Percentiles rank a stretch among this genome's conserved stretches.
Conservation (phyloP, 2,888 invertebrate species). For the Epinotia nisella region DNA sequence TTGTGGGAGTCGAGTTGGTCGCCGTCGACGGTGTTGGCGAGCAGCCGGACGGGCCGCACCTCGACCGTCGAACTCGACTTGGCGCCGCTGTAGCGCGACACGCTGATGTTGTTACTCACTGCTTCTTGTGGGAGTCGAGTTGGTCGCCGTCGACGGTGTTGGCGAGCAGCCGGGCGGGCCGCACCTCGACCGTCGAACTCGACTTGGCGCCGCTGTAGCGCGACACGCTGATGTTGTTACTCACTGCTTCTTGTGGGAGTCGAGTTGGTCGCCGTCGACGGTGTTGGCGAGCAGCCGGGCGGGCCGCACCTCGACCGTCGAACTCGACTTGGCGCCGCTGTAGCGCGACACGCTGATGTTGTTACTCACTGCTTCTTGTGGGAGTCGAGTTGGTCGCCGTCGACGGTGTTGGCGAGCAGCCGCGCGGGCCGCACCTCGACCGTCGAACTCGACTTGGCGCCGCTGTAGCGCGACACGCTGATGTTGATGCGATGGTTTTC, state of each 20-base stretch:
- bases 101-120: slow-evolving; percentile 8
- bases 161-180: slow-evolving; percentile 82
- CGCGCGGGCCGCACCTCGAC: slow-evolving; percentile 80
- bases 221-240: neutral
- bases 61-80: no score
- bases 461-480: slow-evolving; percentile 87
- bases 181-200: slow-evolving; percentile 82
- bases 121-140: slow-evolving; percentile 63
- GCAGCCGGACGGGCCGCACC: no score
- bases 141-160: slow-evolving; percentile 84
- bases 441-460: slow-evolving; percentile 85
- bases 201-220: slow-evolving; percentile 86
- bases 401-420: slow-evolving; percentile 85
- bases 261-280: slow-evolving; percentile 82
- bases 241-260: slow-evolving; percentile 53
- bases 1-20: slow-evolving; percentile 61
- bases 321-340: slow-evolving; percentile 85
- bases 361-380: slow-evolving; percentile 48
- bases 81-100: no score
- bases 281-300: slow-evolving; percentile 85
- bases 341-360: slow-evolving; percentile 65
- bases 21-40: no score
- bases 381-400: slow-evolving; percentile 78
- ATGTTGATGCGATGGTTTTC: slow-evolving; percentile 85
- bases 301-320: slow-evolving; percentile 81